Conservation (phyloP, 2,797 vertebrate genomes). For the Spinus olivaceus region DNA sequence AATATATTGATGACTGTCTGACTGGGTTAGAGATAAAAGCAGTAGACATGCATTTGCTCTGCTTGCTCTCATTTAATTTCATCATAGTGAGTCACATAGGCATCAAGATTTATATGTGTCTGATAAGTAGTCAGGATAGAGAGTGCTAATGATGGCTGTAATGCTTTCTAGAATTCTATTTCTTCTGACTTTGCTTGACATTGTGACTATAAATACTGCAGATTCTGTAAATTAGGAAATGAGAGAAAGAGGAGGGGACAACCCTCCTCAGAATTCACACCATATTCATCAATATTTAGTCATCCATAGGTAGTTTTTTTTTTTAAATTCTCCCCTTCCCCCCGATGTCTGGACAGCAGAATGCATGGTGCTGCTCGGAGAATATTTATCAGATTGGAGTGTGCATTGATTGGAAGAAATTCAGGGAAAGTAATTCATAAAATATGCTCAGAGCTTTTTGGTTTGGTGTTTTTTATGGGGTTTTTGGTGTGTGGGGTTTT, state of each 20-base stretch:
- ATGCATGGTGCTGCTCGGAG: neutral
- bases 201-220: slow-evolving; percentile 54
- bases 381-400: neutral
- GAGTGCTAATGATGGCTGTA: slow-evolving; percentile 50
- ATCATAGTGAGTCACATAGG: slow-evolving; percentile 49
- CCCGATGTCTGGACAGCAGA: neutral
- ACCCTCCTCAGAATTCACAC: neutral
- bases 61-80: slow-evolving; percentile 49
- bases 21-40: slow-evolving; percentile 43
- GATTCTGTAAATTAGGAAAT: slow-evolving; percentile 34
- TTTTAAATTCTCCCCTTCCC: too few relatives aligned
- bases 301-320: neutral
- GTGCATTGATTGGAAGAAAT: neutral
- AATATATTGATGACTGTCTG: slow-evolving; percentile 38
- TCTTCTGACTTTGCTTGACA: slow-evolving; percentile 62
- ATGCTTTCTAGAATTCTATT: slow-evolving; percentile 54
- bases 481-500: neutral
- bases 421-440: neutral
- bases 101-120: slow-evolving; percentile 60
- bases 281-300: slow-evolving; percentile 6
- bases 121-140: slow-evolving; percentile 48
- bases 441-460: neutral
- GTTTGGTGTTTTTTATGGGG: neutral
- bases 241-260: neutral
- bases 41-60: slow-evolving; percentile 47